phyloP scores from a whole-genome alignment of 2,888 invertebrate genomes.

The Caenorhabditis plicata region DNA sequence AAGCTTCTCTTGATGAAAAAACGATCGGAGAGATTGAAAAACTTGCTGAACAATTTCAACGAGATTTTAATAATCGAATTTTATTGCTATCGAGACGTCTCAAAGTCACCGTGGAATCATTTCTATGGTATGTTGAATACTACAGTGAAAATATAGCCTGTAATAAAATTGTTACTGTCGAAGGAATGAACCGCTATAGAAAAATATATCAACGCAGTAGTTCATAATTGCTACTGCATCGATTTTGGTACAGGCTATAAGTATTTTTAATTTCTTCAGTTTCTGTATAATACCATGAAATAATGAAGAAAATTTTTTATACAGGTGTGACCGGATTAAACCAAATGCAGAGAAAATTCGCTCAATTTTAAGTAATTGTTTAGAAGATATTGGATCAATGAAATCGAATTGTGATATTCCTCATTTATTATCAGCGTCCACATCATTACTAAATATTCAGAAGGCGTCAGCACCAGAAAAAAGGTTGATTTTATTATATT shows the following conservation, averaged over 20 bases:
- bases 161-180: too few species aligned
- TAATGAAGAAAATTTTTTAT: too few species aligned
- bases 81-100: slow-evolving; percentile 82
- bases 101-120: slow-evolving; percentile 94
- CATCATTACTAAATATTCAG: slow-evolving; percentile 32
- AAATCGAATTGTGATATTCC: slow-evolving; percentile 19
- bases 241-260: too few species aligned
- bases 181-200: too few species aligned
- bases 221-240: too few species aligned
- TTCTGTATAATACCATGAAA: too few species aligned
- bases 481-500: slow-evolving; percentile 1
- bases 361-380: slow-evolving; percentile 16
- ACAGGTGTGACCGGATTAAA: slow-evolving; percentile 46
- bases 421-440: slow-evolving; percentile 44
- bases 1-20: slow-evolving; percentile 20
- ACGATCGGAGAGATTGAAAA: slow-evolving; percentile 18
- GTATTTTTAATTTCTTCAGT: too few species aligned
- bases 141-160: not conserved
- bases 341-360: slow-evolving; percentile 41
- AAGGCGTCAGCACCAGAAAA: slow-evolving; percentile 19
- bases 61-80: slow-evolving; percentile 37
- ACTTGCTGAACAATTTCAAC: slow-evolving; percentile 18
- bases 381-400: slow-evolving; percentile 20
- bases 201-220: too few species aligned
- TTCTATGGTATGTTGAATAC: slow-evolving; percentile 70